These are phyloP conservation scores for Podarcis raffonei DNA, from an alignment of 2,113 vertebrate genomes.

Conservation along the genomic window DNA sequence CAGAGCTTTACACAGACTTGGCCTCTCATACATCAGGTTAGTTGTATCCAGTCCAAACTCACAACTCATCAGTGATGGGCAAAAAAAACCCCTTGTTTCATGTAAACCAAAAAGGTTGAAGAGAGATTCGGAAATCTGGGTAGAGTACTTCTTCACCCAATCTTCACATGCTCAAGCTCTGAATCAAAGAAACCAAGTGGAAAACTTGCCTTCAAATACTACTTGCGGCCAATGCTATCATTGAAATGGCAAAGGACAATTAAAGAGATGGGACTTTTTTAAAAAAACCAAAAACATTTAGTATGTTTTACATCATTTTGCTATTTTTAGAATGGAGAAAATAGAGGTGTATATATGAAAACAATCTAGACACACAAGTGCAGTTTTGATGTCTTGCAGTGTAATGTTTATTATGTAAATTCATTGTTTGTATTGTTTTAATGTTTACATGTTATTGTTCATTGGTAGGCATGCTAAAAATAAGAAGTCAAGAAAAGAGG, in stretches of 20 bases:
- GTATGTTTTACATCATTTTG: neutral
- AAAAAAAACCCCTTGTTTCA: slow-evolving; percentile 6
- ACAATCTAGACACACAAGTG: neutral
- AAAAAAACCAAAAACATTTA: neutral
- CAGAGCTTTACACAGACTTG: neutral
- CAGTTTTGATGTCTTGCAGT: neutral
- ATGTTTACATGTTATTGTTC: slow-evolving; percentile 8
- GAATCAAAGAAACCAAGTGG: neutral
- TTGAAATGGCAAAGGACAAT: neutral
- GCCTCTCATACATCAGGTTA: neutral
- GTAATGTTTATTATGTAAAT: neutral
- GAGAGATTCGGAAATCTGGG: neutral
- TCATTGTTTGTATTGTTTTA: slow-evolving; percentile 1
- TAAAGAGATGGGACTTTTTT: neutral
- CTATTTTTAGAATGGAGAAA: neutral
- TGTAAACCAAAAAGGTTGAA: slow-evolving; percentile 12
- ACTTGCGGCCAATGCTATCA: neutral
- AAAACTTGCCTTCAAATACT: neutral
- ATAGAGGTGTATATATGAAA: neutral
- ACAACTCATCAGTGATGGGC: neutral
- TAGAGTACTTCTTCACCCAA: neutral
- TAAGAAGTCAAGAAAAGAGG: neutral
- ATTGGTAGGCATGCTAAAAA: neutral
- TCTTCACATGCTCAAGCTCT: neutral
- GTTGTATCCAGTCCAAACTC: slow-evolving; percentile 7